Conservation (phyloP, 2,888 invertebrate genomes). For the Hypomecis atomaria region DNA sequence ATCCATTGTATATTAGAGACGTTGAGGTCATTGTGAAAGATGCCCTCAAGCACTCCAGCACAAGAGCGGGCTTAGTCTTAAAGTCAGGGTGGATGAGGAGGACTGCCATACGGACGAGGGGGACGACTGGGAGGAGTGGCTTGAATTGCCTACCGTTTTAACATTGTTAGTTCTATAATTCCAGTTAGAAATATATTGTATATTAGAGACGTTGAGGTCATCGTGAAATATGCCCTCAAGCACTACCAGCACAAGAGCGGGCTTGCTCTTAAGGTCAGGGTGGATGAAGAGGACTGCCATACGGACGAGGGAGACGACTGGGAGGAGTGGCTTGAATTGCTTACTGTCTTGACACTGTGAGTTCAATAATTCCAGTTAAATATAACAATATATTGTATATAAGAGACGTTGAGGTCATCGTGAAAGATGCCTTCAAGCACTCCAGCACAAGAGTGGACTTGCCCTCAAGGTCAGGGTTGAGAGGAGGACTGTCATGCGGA, state of each 20-base stretch:
- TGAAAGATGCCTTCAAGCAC: too few species aligned
- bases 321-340: constrained; percentile 70
- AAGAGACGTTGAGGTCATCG: too few species aligned
- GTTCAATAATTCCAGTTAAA: constrained; percentile 32
- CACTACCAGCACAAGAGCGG: constrained; percentile 82
- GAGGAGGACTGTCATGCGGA: constrained; percentile 86
- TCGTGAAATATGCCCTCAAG: too few species aligned
- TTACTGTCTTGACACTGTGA: constrained; percentile 75
- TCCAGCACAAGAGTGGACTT: constrained; percentile 84
- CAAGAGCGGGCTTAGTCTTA: constrained; percentile 83
- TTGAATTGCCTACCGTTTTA: constrained; percentile 69
- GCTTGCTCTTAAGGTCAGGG: constrained; percentile 85
- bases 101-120: constrained; percentile 85
- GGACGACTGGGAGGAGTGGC: constrained; percentile 66
- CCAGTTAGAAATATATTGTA: background rate
- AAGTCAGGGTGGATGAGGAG: constrained; percentile 86
- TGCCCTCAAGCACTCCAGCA: constrained; percentile 65
- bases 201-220: too few species aligned
- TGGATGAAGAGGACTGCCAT: constrained; percentile 86
- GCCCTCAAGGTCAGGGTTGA: constrained; percentile 87
- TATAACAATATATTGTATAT: too few species aligned
- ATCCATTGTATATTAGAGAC: too few species aligned
- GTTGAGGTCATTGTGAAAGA: too few species aligned
- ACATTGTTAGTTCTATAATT: constrained; percentile 64
- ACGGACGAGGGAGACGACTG: constrained; percentile 68